Evolutionary conservation across 2,888 invertebrate genomes (phyloP), one percentile per base, ranked within the genome.

Genomic region (Ennomos quercinarius): DNA sequence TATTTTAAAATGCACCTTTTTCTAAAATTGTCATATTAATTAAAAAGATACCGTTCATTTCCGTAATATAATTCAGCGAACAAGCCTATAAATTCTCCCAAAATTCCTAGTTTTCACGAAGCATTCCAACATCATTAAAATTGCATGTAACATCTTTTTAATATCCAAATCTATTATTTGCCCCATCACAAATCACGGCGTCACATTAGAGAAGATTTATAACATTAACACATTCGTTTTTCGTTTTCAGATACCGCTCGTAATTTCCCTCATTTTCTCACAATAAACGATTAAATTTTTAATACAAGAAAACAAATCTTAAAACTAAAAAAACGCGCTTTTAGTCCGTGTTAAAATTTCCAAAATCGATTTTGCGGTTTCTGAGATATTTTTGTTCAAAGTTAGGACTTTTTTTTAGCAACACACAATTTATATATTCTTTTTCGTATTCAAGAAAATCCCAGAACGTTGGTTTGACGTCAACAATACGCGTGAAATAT

Each of bases 401-500:
- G 5, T 52, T 36, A 38, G 12, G 12, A 45, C 9, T 40, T 27
- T 34, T 9, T 10, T 27, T 27, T 27, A 4, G 5, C 6, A 27
- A n/a, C 5, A 27, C 27, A 27, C 27, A 27, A 4, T 27, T 27
- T 27, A 27, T 6, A 6, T 27, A 27, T 27, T 4, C 5, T 27
- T 6, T 27, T 5, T 27, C 27, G 27, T 27, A 27, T 27, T 27
- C 27, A 69, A 76, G 71, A 71, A 76, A 70, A 70, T 79, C 74
- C 72, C 67, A 38, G 57, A 58, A 63, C 61, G 60, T 63, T 58
- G 75, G 73, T 76, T 80, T 84, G 86, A 87, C 87, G 87, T 89
- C 88, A 84, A 81, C 86, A 80, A 78, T 80, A 73, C 72, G 57
- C 67, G 66, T 65, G 57, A 77, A 80, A 87, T 83, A 80, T 84